Base-by-base conservation (phyloP, 2,888 invertebrate genomes). In the Scaptomyza caliginosa region DNA sequence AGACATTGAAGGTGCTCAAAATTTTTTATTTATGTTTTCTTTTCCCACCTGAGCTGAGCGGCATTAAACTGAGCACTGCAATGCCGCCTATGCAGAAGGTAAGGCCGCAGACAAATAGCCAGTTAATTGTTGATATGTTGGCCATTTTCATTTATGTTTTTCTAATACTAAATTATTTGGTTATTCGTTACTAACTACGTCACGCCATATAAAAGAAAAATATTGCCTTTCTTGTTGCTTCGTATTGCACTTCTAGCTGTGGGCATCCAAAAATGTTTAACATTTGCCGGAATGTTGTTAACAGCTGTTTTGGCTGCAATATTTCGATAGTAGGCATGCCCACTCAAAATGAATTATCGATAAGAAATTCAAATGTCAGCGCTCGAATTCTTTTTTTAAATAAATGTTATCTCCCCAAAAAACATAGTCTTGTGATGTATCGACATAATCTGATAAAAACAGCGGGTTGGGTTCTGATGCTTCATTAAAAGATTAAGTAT, bases 81-180 rank as follows among this genome's bases (percentile, higher is more conserved):
- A 90, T 79, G 54, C 88, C 90, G 16, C 90, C 90, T 24, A 90
- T 19, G 36, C 90, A 90, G 59, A 90, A 88, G 8, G 81, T 60
- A 13, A 90, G 67, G 13, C 90, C 90, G 60, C 89, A 90, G 10
- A 90, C 85, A 43, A 90, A 88, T 4, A 90, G 40, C 90, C 89
- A 89, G 50, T 89, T 89, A 4, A 89, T 82, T 8, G 86, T 88
- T 46, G 82, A 77, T 69, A 90, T 79, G 55, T 48, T 74, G 16
- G 82, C 77, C 89, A 89, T 90, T 24, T 67, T 72, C 40, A 72
- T 68, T 58, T 23, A 52, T 38, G 42, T 51, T 55, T 34, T 7
- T 48, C 63, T 74, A 55, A 68, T 51, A 39, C 68, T 73, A 71
- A 71, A 54, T 19, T 50, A 23, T 62, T 23, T 4, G 30, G 34